These are phyloP conservation scores for Brachymystax lenok DNA, from an alignment of 2,797 vertebrate genomes.

Conservation along the genomic window DNA sequence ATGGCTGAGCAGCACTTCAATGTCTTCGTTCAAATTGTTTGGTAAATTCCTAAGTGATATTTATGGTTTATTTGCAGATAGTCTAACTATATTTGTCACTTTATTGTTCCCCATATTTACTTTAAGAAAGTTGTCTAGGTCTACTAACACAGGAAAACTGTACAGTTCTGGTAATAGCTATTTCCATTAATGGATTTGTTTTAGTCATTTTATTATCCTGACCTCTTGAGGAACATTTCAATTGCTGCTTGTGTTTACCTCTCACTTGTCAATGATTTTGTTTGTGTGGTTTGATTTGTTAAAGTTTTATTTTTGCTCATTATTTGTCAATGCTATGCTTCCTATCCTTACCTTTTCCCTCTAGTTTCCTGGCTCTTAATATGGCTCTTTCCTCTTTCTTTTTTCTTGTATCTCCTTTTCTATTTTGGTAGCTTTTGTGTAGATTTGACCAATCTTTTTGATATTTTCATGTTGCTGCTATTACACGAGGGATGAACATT, in stretches of 20 bases:
- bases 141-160: not conserved
- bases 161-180: not conserved
- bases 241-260: not conserved
- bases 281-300: slow-evolving; percentile 4
- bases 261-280: not conserved
- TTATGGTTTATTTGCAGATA: slow-evolving; percentile 16
- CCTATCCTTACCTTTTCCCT: not conserved
- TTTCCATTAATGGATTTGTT: not conserved
- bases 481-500: not conserved
- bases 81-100: slow-evolving; percentile 50
- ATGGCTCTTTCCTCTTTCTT: not conserved
- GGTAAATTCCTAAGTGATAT: slow-evolving; percentile 8
- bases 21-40: slow-evolving; percentile 41
- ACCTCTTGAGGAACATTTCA: not conserved
- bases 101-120: slow-evolving; percentile 50
- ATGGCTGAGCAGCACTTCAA: slow-evolving; percentile 39
- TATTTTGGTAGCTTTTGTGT: not conserved
- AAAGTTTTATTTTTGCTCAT: not conserved
- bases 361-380: not conserved
- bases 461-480: not conserved
- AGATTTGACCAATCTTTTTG: not conserved
- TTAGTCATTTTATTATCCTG: not conserved
- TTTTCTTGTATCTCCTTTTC: not conserved
- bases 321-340: not conserved
- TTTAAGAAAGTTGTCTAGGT: not conserved